Evolutionary conservation across 2,113 vertebrate genomes (phyloP), one percentile per base, ranked within the genome.

Genomic region (Elaphurus davidianus): DNA sequence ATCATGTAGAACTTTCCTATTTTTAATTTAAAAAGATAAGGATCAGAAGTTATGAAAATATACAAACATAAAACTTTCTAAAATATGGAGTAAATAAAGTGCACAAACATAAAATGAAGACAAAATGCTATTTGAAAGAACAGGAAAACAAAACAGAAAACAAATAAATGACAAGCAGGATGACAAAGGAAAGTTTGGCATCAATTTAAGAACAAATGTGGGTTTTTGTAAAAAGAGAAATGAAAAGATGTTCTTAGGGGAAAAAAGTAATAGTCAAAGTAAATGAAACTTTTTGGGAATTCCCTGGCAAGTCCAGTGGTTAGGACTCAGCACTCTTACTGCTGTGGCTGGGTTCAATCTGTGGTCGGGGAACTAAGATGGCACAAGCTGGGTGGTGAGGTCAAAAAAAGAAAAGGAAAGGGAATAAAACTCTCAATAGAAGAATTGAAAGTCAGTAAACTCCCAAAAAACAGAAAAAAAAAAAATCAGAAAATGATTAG

Each of bases 341-440:
- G 6, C 23, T 13, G 23, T 43, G 71, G 23, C 12, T 76, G 71
- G 5, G 12, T 43, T 76, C 71, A 14, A 2, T 76, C 71, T 76
- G 23, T 76, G 71, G 71, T 27, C 0, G 0, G 10, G 71, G 5
- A 27, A 74, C 21, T 74, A 74, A 74, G 11, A 25, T 43, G 0
- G 1, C 11, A 14, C 71, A 43, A 74, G 21, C 5, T 14, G 3
- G 71, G 36, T 74, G 25, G 36, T 40, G 6, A 40, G 23, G 36
- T 43, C 12, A 25, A 43, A 74, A 25, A 74, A 14, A 74, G 23
- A 25, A 74, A 74, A 74, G 33, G 16, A 67, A 19, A n/a, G 36
- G 36, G 36, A 74, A 74, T 1, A 43, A 74, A 43, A 74, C 11
- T 74, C 71, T 88, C 14, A 83, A n/a, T 28, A 60, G 9, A 64